Base-by-base conservation (phyloP, 2,797 vertebrate species). In the Melanogrammus aeglefinus region DNA sequence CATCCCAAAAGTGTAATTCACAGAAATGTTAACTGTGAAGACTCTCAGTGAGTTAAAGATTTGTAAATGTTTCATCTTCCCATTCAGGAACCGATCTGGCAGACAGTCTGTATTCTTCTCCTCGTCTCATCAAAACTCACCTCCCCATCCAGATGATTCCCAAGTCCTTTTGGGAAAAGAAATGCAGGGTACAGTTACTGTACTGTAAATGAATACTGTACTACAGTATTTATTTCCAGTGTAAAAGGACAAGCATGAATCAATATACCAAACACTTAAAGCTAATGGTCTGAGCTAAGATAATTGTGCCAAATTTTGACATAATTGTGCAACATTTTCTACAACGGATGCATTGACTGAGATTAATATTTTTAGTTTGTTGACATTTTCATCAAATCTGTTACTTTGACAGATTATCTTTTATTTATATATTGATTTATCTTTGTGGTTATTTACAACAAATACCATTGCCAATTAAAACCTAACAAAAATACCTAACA, bases 71-170 rank as follows among this genome's bases (percentile, higher is more conserved):
- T 41, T 73, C 33, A 21, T 36, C n/a, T 74, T 74, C 4, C 35
- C n/a, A 38, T 39, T 16, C n/a, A 94, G 93, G 94, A 31, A 88
- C 72, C 44, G 88, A 91, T 1, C 0, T 86, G 75, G 89, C 79
- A 51, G 89, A 94, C 44, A 63, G 84, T 0, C 86, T 94, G 29
- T n/a, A 84, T 14, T 91, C 92, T 4, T 87, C 80, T 74, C 94
- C 93, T 76, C 90, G 92, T 41, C 87, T 94, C 70, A 94, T 94
- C 72, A 94, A 94, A 86, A 92, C 91, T 70, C 93, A 95, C 80
- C 88, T 94, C 1, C 93, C 93, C 3, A 82, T 92, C 73, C 93
- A 94, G 86, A 78, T 94, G 33, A 21, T 94, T 4, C 94, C 92
- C n/a, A 91, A 90, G 70, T 92, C 91, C 3, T 94, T 94, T 85